These are phyloP conservation scores for Sarcoramphus papa DNA, from an alignment of 2,797 vertebrate genomes.

Conservation along the genomic window DNA sequence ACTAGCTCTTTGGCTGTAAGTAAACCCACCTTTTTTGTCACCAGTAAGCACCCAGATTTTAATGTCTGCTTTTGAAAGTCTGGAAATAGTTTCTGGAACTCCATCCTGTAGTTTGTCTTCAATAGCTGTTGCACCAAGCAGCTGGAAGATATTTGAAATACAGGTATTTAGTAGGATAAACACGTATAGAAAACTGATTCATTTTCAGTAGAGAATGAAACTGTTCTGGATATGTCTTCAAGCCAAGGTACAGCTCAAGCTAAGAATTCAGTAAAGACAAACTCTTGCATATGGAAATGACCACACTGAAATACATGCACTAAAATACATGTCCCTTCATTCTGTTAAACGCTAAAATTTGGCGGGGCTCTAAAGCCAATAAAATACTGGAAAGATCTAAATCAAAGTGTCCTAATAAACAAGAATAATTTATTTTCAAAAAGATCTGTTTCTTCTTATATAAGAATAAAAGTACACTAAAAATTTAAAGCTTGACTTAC, in stretches of 20 bases:
- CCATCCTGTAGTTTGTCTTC: conserved; percentile 97
- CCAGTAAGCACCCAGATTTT: conserved; percentile 98
- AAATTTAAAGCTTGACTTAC: conserved; percentile 69
- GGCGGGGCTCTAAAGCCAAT: not conserved
- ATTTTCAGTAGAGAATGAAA: not conserved
- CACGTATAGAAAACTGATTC: fast-evolving
- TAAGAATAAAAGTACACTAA: not conserved
- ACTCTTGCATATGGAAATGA: not conserved
- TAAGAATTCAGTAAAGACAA: not conserved
- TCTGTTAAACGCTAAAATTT: not conserved
- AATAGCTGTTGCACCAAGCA: conserved; percentile 93
- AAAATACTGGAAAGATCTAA: not conserved
- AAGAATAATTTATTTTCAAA: not conserved
- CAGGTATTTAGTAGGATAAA: not conserved
- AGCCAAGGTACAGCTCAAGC: not conserved
- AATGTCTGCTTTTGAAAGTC: conserved; percentile 90
- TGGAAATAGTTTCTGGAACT: conserved; percentile 92
- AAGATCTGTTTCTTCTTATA: not conserved
- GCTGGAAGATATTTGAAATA: conserved; percentile 62
- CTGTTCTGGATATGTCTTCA: not conserved
- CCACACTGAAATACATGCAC: not conserved
- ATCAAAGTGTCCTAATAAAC: not conserved
- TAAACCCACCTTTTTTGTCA: conserved; percentile 91
- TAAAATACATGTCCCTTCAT: not conserved
- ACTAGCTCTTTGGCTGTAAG: not conserved